Evolutionary conservation across 2,113 vertebrate species (phyloP), one percentile per base, ranked within the genome.

Genomic region (Gulo gulo): DNA sequence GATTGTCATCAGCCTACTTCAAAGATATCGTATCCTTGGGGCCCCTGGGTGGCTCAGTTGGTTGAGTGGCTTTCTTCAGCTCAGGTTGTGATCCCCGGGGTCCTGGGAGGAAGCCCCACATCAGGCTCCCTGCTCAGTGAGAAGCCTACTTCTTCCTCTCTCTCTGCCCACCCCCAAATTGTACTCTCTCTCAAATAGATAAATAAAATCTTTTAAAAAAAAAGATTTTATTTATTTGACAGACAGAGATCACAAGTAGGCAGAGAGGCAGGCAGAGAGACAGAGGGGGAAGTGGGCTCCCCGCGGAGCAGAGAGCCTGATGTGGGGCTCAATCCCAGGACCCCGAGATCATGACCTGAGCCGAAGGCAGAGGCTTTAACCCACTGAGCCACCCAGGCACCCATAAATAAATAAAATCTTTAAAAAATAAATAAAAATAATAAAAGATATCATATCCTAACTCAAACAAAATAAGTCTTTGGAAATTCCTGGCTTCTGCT

Each of bases 401-500:
- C 50, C 50, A 69, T n/a, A 69, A 69, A 36, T n/a, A 69, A 65
- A 65, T 34, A 34, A 65, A 57, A 21, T 57, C 1, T 57, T 57
- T 57, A 7, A 57, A 57, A 69, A 61, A 69, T 20, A 69, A 69
- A 69, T 69, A 36, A 69, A 69, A 69, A 69, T 69, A 69, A 69
- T 69, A 50, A 86, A 95, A 95, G 59, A 73, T 39, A 47, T 5
- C 69, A 71, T 52, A n/a, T 16, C 73, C 26, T 61, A 94, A 81
- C 39, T 79, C 61, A 91, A 81, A 85, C 42, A 97, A 95, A 59
- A 78, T 82, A 84, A 95, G 31, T 50, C 82, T 93, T 93, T 81
- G 89, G 26, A 57, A 88, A 95, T 74, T 89, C 36, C 36, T 59
- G 50, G 74, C 34, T 92, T 88, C 67, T 91, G 47, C 23, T 55